Evolutionary conservation across 2,113 vertebrate genomes (phyloP), one percentile per base, ranked within the genome.

Genomic region (Empidonax traillii): DNA sequence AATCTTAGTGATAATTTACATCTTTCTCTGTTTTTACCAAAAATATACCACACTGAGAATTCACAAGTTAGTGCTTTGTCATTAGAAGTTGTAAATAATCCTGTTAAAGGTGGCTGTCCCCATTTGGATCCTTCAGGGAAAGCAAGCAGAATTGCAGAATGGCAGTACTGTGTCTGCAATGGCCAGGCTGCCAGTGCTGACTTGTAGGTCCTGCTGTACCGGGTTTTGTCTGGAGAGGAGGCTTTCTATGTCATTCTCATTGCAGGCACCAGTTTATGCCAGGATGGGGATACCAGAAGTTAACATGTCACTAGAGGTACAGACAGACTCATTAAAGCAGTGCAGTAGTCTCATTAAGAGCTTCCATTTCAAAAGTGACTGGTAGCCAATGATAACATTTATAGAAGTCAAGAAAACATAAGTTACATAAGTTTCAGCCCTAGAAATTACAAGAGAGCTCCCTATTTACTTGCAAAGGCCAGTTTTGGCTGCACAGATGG

Each of bases 1-100:
- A 88, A 44, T n/a, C 95, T 95, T 94, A 92, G 74, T 94, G 95
- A 62, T 37, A 93, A 74, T 75, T 91, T 67, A 49, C 65, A 74
- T 39, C 72, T 74, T 59, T 56, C 65, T 33, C 63, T 94, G 72
- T 71, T 96, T 94, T 94, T 91, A 76, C 46, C 47, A 68, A 91
- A 80, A 73, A 12, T 39, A 75, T 62, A 71, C 10, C 5, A 56
- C 17, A 24, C 4, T 51, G 83, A 88, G 47, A 94, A 92, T 49
- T 75, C 79, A 21, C 44, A 86, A 35, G 8, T 89, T 79, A 79
- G 41, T n/a, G 19, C 67, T 85, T 71, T 43, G 1, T 89, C 73
- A 47, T 94, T 91, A 87, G 65, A 87, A 94, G 79, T 16, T 81
- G 41, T 72, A 92, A 95, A 88, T 37, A 56, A 71, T 58, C 78